Evolutionary conservation across 2,797 vertebrate genomes (phyloP).

Genomic region (Acipenser oxyrinchus): DNA sequence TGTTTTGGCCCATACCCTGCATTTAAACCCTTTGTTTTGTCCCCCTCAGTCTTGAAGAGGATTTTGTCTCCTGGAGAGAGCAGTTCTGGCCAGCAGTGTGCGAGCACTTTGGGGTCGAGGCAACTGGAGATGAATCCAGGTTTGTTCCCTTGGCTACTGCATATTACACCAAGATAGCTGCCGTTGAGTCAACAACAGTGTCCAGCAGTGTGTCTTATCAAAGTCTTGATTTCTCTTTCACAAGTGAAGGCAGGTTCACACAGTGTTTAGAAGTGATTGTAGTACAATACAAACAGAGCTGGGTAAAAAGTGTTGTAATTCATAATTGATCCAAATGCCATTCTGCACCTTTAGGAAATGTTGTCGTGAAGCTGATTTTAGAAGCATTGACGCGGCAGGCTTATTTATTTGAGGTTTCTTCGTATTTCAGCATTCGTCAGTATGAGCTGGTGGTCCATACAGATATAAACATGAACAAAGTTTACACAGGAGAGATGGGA

Average conservation of each 20-base stretch:
- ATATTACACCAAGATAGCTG: neutral
- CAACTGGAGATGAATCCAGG: slow-evolving; percentile 92
- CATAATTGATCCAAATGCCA: too few relatives aligned
- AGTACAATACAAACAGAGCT: too few relatives aligned
- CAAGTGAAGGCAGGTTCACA: too few relatives aligned
- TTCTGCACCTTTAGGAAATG: neutral
- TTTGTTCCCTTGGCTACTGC: slow-evolving; percentile 29
- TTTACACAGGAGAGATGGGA: slow-evolving; percentile 85
- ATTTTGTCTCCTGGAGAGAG: slow-evolving; percentile 94
- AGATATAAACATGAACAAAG: slow-evolving; percentile 75
- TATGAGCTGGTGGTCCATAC: slow-evolving; percentile 81
- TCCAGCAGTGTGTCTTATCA: too few relatives aligned
- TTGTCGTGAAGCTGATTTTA: neutral
- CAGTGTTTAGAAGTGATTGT: too few relatives aligned
- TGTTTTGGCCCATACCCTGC: neutral
- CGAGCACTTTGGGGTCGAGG: slow-evolving; percentile 92
- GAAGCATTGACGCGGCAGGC: neutral
- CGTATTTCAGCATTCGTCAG: slow-evolving; percentile 82
- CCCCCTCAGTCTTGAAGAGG: slow-evolving; percentile 79
- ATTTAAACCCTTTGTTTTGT: slow-evolving; percentile 5
- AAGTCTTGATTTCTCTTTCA: too few relatives aligned
- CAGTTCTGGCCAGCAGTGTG: slow-evolving; percentile 98
- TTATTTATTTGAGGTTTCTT: slow-evolving; percentile 67
- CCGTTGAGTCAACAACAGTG: too few relatives aligned
- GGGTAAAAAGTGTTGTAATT: too few relatives aligned